Percentiles rank a stretch among this genome's conserved stretches.
These are phyloP conservation scores for Falco columbarius DNA, from an alignment of 2,797 vertebrate genomes.

Conservation along the genomic window DNA sequence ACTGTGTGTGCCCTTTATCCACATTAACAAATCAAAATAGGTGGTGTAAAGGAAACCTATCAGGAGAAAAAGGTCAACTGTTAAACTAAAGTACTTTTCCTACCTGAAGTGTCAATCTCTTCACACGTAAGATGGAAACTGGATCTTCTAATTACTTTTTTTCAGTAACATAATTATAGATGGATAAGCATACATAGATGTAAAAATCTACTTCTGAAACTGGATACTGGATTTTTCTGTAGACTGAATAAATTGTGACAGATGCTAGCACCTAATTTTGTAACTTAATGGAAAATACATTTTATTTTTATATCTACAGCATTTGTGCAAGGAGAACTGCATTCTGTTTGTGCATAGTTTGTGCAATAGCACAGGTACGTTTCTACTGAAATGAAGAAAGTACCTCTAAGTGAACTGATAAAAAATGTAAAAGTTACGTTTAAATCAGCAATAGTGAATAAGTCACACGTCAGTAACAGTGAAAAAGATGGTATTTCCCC, in stretches of 20 bases:
- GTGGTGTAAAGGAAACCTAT: not conserved
- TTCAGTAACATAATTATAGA: not conserved
- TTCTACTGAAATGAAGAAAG: conserved; percentile 3
- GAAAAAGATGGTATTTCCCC: conserved; percentile 16
- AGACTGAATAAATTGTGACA: not conserved
- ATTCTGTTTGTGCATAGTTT: conserved; percentile 9
- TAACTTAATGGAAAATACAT: conserved; percentile 57
- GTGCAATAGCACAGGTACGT: conserved; percentile 21
- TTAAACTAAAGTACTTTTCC: not conserved
- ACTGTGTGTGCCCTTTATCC: not conserved
- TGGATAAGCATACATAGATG: not conserved
- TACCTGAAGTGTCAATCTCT: not conserved
- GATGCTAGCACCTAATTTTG: not conserved
- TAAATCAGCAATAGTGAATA: not conserved
- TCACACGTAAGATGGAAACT: not conserved
- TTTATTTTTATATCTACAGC: conserved; percentile 58
- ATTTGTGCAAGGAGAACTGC: conserved; percentile 15
- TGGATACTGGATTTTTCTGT: not conserved
- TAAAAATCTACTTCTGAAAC: not conserved
- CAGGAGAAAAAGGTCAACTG: not conserved
- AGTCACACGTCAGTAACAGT: conserved; percentile 2
- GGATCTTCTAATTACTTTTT: not conserved
- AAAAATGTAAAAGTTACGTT: not conserved
- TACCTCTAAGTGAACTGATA: not conserved
- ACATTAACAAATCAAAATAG: not conserved